Base-by-base conservation (phyloP, 2,888 invertebrate genomes). In the Nymphalis polychloros region DNA sequence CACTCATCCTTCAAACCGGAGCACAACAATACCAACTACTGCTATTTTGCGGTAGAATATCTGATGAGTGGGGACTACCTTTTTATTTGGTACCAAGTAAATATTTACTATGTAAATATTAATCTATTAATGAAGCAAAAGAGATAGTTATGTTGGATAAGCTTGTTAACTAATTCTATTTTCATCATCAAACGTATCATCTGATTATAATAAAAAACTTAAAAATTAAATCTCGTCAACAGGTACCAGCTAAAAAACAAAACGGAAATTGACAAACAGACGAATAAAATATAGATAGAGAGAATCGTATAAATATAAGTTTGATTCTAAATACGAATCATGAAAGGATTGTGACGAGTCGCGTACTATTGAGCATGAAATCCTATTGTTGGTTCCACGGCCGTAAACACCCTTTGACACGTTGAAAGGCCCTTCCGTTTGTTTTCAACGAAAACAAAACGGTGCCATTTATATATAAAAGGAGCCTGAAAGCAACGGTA, bases 401-500 rank as follows among this genome's bases (percentile, higher is more conserved):
- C 66, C 69, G 73, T 70, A 70, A 73, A 72, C 72, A 72, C 63
- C 70, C 68, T 74, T 74, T 75, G 72, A 73, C 75, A 68, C 74
- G 72, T 65, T 70, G 66, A 72, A 70, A 60, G 47, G 20, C 23
- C 50, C 48, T 62, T 60, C 59, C 47, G 62, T 60, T 57, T 41
- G 65, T 68, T 71, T 65, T 60, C 49, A 50, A 23, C 67, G 48
- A 64, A 65, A 35, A 41, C 55, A 48, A 66, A 59, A 60, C 55
- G 47, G 59, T 50, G 50, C 63, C 48, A 66, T 72, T 70, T 67
- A 70, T 69, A 59, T 55, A 63, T 55, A 55, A 66, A 57, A 66
- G 55, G 53, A 61, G 53, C 19, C 48, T 48, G 41, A 35, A 19
- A 31, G 27, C 17, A 53, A 23, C 19, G 4, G 13, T 23, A 52